Conservation (phyloP, 2,113 vertebrate genomes). For the Gavia stellata region DNA sequence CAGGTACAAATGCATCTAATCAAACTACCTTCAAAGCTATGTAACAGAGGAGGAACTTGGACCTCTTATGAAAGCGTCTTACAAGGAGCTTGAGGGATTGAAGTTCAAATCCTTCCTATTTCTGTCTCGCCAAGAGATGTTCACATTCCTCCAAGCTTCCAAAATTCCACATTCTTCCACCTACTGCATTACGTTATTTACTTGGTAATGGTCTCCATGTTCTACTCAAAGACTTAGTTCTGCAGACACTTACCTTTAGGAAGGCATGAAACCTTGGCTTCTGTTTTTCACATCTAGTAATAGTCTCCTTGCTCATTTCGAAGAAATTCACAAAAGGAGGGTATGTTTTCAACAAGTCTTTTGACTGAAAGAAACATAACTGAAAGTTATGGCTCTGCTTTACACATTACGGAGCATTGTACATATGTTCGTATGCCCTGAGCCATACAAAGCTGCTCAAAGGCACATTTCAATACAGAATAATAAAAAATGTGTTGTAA, state of each 20-base stretch:
- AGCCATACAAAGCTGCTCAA: constrained; percentile 9
- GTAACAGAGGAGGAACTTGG: neutral
- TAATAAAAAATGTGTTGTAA: neutral
- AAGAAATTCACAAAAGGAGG: constrained; percentile 98
- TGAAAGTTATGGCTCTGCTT: neutral
- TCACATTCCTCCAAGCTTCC: neutral
- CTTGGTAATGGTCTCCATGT: neutral
- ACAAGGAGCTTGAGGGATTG: neutral
- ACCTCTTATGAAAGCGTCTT: neutral
- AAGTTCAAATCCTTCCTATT: neutral
- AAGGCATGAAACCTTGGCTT: constrained; percentile 98
- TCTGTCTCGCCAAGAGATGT: neutral
- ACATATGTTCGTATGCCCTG: neutral
- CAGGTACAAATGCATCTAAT: neutral
- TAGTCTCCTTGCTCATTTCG: constrained; percentile 98
- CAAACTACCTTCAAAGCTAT: neutral
- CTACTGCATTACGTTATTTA: neutral
- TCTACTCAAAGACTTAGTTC: neutral
- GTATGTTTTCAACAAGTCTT: constrained; percentile 92
- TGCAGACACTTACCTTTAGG: constrained; percentile 81
- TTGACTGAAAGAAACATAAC: constrained; percentile 80
- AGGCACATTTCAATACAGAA: neutral
- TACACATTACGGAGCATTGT: neutral
- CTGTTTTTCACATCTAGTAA: constrained; percentile 92
- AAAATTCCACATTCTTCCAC: neutral